A percentile compares a stretch with the other conserved stretches of the same genome.
These are phyloP conservation scores for Tinea semifulvella DNA, from an alignment of 2,888 invertebrate species.

Conservation along the genomic window DNA sequence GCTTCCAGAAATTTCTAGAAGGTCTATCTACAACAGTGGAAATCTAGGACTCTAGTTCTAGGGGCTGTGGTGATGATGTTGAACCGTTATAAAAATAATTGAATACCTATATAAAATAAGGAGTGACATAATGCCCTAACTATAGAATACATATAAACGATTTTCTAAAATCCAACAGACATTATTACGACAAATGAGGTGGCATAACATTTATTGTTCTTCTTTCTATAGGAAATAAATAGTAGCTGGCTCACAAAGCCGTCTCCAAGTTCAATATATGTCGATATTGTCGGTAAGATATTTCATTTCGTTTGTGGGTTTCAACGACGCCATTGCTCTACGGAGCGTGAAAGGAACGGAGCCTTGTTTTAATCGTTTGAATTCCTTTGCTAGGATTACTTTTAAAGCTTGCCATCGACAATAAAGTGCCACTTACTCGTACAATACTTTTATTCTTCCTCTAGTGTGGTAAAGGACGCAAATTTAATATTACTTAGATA, in stretches of 20 bases:
- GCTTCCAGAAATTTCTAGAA: no score
- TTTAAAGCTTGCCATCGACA: slow-evolving; percentile 5
- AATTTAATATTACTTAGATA: no score
- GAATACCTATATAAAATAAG: no score
- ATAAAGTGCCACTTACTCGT: background rate
- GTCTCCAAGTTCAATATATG: slow-evolving; percentile 29
- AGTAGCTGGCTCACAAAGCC: slow-evolving; percentile 29
- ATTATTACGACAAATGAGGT: slow-evolving; percentile 7
- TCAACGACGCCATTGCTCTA: slow-evolving; percentile 1
- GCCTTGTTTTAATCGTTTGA: slow-evolving; percentile 11
- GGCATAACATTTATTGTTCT: slow-evolving; percentile 27
- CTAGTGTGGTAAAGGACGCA: no score
- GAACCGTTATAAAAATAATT: no score
- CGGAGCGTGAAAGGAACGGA: slow-evolving; percentile 11
- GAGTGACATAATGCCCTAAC: no score
- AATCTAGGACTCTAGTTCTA: no score
- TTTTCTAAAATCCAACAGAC: background rate
- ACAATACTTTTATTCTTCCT: no score
- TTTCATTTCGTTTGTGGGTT: slow-evolving; percentile 28
- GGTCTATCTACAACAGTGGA: no score
- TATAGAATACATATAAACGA: no score
- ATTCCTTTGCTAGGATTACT: slow-evolving; percentile 3
- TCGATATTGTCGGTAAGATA: slow-evolving; percentile 38
- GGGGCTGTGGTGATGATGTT: no score
- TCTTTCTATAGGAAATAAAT: slow-evolving; percentile 34